phyloP scores from a whole-genome alignment of 2,888 invertebrate genomes.

The Scelioninae gen. 2 region DNA sequence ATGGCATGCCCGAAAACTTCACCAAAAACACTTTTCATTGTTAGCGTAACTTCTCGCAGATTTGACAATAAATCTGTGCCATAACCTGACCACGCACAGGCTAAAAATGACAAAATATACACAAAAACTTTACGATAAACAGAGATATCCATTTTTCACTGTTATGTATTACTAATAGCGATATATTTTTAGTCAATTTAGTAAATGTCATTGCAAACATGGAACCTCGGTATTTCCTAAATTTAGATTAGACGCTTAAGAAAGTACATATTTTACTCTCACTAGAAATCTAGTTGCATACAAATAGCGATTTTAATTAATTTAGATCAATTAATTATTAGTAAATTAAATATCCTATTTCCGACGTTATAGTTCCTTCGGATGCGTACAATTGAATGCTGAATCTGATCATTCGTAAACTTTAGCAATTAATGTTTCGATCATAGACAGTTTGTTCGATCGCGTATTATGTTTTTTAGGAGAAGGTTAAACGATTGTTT shows the following conservation, averaged over 20 bases:
- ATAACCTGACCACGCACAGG: slow-evolving; percentile 88
- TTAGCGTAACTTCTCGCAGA: slow-evolving; percentile 86
- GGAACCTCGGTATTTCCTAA: no score
- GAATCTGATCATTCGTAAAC: no score
- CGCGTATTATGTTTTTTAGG: slow-evolving; percentile 6
- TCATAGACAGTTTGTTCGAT: slow-evolving; percentile 4
- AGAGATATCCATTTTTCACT: slow-evolving; percentile 81
- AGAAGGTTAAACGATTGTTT: slow-evolving; percentile 26
- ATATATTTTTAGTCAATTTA: slow-evolving; percentile 56
- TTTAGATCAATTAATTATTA: no score
- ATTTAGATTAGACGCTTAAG: no score
- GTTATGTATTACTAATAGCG: not conserved
- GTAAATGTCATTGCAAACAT: no score
- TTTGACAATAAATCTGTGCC: slow-evolving; percentile 85
- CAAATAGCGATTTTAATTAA: no score
- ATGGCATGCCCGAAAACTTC: slow-evolving; percentile 86
- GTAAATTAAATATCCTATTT: no score
- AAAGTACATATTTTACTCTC: no score
- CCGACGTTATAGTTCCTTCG: no score
- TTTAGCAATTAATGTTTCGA: not conserved
- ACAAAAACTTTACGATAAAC: slow-evolving; percentile 84
- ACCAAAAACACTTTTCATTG: slow-evolving; percentile 88
- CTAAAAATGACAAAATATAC: slow-evolving; percentile 85
- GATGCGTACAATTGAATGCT: no score
- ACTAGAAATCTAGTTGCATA: no score